A percentile compares a stretch with the other conserved stretches of the same genome.
These are phyloP conservation scores for Drosophila ironensis DNA, from an alignment of 1,140 invertebrate species.

Conservation along the genomic window DNA sequence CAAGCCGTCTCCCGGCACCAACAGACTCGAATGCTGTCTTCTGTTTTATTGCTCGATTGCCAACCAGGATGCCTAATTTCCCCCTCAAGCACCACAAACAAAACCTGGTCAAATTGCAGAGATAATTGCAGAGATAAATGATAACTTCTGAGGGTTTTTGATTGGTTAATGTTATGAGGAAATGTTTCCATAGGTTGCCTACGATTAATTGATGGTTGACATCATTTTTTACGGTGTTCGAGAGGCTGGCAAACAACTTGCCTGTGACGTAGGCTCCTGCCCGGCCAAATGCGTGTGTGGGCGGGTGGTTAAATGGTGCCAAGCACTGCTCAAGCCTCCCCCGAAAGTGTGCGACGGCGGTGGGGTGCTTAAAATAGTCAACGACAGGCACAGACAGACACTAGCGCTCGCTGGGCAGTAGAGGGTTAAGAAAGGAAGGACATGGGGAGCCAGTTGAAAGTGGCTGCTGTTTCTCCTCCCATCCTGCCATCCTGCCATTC, in stretches of 20 bases:
- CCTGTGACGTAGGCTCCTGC: conserved; percentile 38
- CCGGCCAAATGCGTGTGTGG: conserved; percentile 4
- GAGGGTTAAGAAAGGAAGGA: background rate
- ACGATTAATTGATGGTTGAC: conserved; percentile 16
- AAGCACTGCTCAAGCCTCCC: conserved; percentile 50
- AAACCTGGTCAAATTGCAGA: no score
- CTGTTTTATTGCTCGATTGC: conserved; percentile 42
- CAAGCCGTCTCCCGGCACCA: conserved; percentile 29
- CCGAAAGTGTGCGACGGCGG: conserved; percentile 35
- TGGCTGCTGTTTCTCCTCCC: conserved; percentile 26
- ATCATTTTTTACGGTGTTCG: conserved; percentile 19
- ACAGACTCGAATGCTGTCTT: conserved; percentile 12
- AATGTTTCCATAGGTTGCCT: background rate
- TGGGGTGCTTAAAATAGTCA: conserved; percentile 49
- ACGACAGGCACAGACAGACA: conserved; percentile 47
- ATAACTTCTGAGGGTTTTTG: no score
- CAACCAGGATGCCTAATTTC: no score
- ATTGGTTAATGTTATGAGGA: background rate
- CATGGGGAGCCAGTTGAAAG: conserved; percentile 4
- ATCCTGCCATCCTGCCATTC: no score
- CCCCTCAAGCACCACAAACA: no score
- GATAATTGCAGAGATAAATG: no score
- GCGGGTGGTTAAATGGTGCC: conserved; percentile 49
- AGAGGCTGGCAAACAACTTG: conserved; percentile 39
- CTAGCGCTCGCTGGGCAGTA: background rate